Base-by-base conservation (phyloP, 2,113 vertebrate genomes). In the Corythoichthys intestinalis region DNA sequence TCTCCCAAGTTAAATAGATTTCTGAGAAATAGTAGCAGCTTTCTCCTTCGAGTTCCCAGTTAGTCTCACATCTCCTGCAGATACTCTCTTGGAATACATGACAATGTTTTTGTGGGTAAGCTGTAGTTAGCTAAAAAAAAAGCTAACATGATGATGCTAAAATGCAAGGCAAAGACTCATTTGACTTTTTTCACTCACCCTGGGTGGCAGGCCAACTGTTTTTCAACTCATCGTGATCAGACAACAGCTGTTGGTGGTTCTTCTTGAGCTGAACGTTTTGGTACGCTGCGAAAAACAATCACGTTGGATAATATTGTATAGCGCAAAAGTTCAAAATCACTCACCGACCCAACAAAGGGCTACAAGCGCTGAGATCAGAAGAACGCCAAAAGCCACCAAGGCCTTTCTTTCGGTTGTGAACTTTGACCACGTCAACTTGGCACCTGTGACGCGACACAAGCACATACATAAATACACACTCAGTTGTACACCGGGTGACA, bases 21-120 rank as follows among this genome's bases (percentile, higher is more conserved):
- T 0, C 48, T 20, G 69, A 71, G 75, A 83, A 85, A 44, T 49
- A 48, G 62, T 83, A 87, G 20, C 80, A 86, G 2, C 13, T 57
- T 10, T 4, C 52, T 65, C 6, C 3, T 17, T 39, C 3, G 2
- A 1, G 0, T 54, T 83, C 71, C 86, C 86, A 88, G 60, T 9
- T 65, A 1, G 0, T 0, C 2, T 14, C 38, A 74, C 75, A 84
- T 8, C 20, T 38, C 1, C 0, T 2, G 70, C 47, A 50, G 1
- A 0, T 0, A 0, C 6, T 0, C 2, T 3, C 63, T 79, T 53
- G 44, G 14, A 69, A 67, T 44, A 83, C 8, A 70, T 52, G 0
- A 65, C 13, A 11, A 61, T 35, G 8, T 63, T 28, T 61, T 44
- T 54, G 7, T 28, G 52, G 15, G 1, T 20, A 53, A 53, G 6